phyloP scores from a whole-genome alignment of 2,113 vertebrate genomes.

The Delphinus delphis region DNA sequence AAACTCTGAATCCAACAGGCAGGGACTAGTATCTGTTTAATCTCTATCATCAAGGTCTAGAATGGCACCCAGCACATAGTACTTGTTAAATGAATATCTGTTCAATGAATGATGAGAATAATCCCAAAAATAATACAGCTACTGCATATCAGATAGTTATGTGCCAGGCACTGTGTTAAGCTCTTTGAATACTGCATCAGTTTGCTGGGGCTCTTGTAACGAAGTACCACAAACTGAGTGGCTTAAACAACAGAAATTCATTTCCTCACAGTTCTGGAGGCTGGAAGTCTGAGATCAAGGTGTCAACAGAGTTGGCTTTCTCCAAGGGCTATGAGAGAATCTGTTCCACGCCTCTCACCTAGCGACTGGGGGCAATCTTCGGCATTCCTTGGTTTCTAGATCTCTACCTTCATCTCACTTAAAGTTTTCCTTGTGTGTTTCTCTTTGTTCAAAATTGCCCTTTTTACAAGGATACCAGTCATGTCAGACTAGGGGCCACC shows the following conservation, averaged over 20 bases:
- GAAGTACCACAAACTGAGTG: background rate
- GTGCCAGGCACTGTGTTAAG: background rate
- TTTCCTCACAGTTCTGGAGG: background rate
- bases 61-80: background rate
- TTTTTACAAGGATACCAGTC: background rate
- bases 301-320: background rate
- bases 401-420: background rate
- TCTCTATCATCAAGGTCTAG: background rate
- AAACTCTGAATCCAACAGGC: background rate
- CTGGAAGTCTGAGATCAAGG: background rate
- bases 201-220: background rate
- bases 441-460: background rate
- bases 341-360: background rate
- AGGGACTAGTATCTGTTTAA: background rate
- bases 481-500: background rate
- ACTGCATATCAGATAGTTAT: background rate
- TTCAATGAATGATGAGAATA: background rate
- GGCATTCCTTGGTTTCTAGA: background rate
- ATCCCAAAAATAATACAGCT: background rate
- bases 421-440: background rate
- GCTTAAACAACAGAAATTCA: background rate
- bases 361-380: background rate
- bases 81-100: background rate
- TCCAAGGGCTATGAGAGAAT: background rate
- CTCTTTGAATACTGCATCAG: background rate